phyloP scores from a whole-genome alignment of 2,113 vertebrate genomes.

The Mormyrus iriodes region DNA sequence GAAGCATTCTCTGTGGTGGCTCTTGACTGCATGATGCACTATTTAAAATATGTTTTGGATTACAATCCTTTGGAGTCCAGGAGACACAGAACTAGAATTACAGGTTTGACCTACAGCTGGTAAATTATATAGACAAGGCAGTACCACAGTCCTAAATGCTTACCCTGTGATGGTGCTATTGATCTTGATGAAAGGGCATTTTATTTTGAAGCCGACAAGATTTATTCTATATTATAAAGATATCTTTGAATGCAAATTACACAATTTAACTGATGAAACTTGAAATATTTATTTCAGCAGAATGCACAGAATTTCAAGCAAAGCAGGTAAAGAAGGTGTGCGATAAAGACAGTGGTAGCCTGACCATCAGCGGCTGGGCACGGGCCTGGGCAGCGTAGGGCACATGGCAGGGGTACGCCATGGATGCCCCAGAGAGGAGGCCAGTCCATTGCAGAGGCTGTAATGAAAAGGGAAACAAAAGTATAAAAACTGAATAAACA shows the following conservation, averaged over 20 bases:
- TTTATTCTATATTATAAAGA: not conserved
- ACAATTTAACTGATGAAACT: not conserved
- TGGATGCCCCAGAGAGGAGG: not conserved
- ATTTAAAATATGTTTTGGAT: not conserved
- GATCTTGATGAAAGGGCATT: not conserved
- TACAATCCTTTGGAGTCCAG: not conserved
- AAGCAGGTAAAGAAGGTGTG: not conserved
- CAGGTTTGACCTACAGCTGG: not conserved
- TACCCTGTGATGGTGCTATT: not conserved
- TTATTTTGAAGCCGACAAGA: not conserved
- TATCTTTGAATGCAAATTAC: not conserved
- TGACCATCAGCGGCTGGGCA: not conserved
- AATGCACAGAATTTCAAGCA: not conserved
- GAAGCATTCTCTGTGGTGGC: not conserved
- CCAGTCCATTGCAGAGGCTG: not conserved
- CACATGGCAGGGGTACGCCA: not conserved
- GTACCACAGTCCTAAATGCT: not conserved
- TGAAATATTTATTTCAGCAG: not conserved
- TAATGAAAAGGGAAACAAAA: not conserved
- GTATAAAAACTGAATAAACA: not conserved
- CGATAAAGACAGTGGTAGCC: not conserved
- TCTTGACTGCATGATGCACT: not conserved
- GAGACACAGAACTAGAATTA: not conserved
- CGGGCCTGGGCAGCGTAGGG: not conserved
- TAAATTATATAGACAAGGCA: not conserved